Conservation (phyloP, 1,140 invertebrate genomes). For the Orchestia grillus region DNA sequence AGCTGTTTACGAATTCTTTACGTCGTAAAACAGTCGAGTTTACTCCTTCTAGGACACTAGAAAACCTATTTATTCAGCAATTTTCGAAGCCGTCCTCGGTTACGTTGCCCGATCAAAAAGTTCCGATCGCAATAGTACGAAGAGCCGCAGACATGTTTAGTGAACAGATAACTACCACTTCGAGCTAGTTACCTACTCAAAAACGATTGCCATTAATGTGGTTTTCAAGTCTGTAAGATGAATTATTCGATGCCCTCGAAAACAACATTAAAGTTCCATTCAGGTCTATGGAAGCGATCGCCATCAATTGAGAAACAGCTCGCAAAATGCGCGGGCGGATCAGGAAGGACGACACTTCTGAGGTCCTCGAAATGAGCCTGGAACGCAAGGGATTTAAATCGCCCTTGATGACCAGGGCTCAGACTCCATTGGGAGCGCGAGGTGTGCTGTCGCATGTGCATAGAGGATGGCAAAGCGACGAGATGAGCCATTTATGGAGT, state of each 20-base stretch:
- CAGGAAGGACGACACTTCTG: background rate
- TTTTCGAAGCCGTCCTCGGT: background rate
- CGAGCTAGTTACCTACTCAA: background rate
- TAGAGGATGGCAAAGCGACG: background rate
- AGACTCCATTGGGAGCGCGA: background rate
- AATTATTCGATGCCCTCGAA: background rate
- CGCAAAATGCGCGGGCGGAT: background rate
- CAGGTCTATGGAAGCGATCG: background rate
- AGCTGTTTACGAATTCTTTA: background rate
- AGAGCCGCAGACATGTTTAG: background rate
- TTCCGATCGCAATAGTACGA: background rate
- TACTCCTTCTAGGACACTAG: background rate
- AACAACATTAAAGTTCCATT: slow-evolving; percentile 1
- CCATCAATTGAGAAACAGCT: background rate
- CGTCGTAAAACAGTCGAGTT: background rate
- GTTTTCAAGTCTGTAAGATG: background rate
- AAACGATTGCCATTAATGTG: background rate
- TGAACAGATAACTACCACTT: background rate
- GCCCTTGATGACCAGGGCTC: background rate
- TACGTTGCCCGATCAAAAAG: background rate
- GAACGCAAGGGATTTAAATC: background rate
- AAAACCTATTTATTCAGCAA: background rate
- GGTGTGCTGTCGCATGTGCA: background rate
- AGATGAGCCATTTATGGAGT: background rate
- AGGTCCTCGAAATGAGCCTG: background rate